Evolutionary conservation across 2,888 invertebrate species (phyloP).

Genomic region (Ochropacha duplaris): DNA sequence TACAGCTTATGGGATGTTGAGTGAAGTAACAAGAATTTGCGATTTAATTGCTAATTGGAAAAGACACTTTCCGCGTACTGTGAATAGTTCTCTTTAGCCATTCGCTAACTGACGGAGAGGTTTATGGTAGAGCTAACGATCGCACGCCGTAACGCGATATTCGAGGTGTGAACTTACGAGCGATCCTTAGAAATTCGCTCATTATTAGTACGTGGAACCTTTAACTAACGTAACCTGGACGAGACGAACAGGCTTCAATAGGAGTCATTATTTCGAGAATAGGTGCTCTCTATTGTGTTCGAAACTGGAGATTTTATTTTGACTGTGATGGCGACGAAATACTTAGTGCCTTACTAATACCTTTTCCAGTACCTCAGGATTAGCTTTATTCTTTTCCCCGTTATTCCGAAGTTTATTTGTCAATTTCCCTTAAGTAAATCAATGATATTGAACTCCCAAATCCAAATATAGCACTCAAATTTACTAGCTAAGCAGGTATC

Average conservation of each 20-base stretch:
- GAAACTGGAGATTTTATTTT: background rate
- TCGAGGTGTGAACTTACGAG: slow-evolving; percentile 44
- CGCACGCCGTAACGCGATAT: slow-evolving; percentile 42
- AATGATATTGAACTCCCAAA: background rate
- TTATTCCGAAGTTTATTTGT: background rate
- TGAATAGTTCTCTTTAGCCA: slow-evolving; percentile 23
- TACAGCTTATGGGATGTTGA: background rate
- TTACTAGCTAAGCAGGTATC: background rate
- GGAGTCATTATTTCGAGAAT: slow-evolving; percentile 5
- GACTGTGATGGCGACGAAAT: background rate
- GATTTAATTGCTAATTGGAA: background rate
- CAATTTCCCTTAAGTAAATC: background rate
- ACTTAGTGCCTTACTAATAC: background rate
- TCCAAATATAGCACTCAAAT: background rate
- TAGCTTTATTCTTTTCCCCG: background rate
- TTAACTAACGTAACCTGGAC: slow-evolving; percentile 38
- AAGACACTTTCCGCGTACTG: slow-evolving; percentile 22
- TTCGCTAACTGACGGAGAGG: background rate
- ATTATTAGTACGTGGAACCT: slow-evolving; percentile 51
- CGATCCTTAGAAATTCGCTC: slow-evolving; percentile 43
- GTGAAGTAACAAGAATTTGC: background rate
- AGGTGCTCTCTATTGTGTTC: background rate
- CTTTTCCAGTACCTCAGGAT: background rate
- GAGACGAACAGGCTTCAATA: slow-evolving; percentile 14
- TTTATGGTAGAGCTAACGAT: background rate